These are phyloP conservation scores for Diplodus sargus DNA, from an alignment of 2,797 vertebrate genomes.

Conservation along the genomic window DNA sequence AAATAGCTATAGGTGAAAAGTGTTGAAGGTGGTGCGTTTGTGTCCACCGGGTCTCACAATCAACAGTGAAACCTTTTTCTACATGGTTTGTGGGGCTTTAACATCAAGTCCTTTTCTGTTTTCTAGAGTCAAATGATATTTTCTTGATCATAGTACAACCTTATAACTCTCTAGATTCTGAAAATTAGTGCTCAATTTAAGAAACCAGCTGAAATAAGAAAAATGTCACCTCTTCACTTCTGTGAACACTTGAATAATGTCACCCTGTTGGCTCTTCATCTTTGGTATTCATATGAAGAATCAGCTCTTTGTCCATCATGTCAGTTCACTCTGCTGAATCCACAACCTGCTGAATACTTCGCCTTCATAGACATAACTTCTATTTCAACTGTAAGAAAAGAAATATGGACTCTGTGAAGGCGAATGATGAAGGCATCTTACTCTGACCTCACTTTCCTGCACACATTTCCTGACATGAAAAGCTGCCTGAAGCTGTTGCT, in stretches of 20 bases:
- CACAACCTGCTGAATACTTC: neutral
- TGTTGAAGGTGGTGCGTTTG: too few relatives aligned
- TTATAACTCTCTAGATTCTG: too few relatives aligned
- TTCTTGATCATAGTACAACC: too few relatives aligned
- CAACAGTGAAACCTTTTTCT: too few relatives aligned
- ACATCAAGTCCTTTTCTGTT: too few relatives aligned
- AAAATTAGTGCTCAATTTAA: too few relatives aligned
- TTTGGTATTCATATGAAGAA: neutral
- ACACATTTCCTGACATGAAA: neutral
- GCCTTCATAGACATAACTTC: neutral
- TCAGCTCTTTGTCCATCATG: neutral
- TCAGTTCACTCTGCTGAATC: neutral
- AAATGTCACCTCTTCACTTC: neutral
- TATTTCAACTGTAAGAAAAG: constrained; percentile 16
- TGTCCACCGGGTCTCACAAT: too few relatives aligned
- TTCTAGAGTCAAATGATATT: too few relatives aligned
- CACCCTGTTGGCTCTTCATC: neutral
- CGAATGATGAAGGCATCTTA: constrained; percentile 6
- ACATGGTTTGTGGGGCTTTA: too few relatives aligned
- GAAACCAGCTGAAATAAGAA: too few relatives aligned
- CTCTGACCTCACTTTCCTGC: constrained; percentile 13
- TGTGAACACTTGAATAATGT: neutral
- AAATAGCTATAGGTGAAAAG: too few relatives aligned
- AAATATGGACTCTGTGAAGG: constrained; percentile 11
- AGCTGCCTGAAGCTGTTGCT: neutral